Evolutionary conservation across 2,113 vertebrate species (phyloP).

Genomic region (Oophaga pumilio): DNA sequence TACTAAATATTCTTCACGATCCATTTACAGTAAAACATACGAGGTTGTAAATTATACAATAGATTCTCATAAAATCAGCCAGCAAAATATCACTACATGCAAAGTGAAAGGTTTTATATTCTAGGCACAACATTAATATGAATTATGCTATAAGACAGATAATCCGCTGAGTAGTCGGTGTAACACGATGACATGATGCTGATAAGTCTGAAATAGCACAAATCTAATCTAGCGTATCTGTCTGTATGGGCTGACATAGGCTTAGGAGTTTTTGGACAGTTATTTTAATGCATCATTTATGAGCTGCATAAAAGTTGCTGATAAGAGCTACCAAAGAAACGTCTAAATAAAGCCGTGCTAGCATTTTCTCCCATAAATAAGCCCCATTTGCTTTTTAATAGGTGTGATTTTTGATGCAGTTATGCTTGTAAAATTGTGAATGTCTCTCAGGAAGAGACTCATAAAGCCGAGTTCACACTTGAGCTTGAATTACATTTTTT

Average conservation of each 20-base stretch:
- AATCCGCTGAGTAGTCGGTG: not conserved
- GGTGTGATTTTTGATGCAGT: not conserved
- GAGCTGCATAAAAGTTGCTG: not conserved
- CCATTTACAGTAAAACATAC: not conserved
- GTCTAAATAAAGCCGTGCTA: not conserved
- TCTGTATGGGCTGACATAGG: not conserved
- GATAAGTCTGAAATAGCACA: not conserved
- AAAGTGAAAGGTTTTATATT: not conserved
- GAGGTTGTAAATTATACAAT: slow-evolving; percentile 10
- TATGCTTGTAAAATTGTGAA: not conserved
- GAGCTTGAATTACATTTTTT: too few relatives aligned
- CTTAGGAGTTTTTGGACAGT: not conserved
- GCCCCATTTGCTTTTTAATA: not conserved
- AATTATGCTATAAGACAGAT: slow-evolving; percentile 12
- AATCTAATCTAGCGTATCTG: not conserved
- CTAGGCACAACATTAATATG: slow-evolving; percentile 9
- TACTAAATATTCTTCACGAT: not conserved
- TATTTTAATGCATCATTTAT: slow-evolving; percentile 19
- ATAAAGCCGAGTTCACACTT: too few relatives aligned
- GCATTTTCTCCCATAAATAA: not conserved
- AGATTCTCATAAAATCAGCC: slow-evolving; percentile 1
- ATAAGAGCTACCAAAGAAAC: not conserved
- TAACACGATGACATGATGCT: slow-evolving; percentile 9
- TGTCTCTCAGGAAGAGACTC: not conserved
- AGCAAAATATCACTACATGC: not conserved